A percentile compares a stretch with the other conserved stretches of the same genome.
These are phyloP conservation scores for Parapsyche elsis DNA, from an alignment of 1,140 invertebrate genomes.

Conservation along the genomic window DNA sequence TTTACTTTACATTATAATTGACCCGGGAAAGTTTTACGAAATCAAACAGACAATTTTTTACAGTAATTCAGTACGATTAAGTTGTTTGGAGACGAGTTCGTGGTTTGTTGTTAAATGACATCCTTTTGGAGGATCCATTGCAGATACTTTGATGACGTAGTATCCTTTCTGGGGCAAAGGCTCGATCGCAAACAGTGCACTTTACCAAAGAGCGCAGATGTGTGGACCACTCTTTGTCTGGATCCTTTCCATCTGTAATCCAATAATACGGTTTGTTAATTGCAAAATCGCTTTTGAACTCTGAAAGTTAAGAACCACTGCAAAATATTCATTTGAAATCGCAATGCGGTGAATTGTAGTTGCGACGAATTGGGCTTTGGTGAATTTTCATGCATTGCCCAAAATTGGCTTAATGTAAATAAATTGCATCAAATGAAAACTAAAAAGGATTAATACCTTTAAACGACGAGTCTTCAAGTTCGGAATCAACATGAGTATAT, in stretches of 20 bases:
- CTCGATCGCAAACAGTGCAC: slow-evolving; percentile 45
- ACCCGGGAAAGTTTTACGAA: neutral
- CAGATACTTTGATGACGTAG: slow-evolving; percentile 47
- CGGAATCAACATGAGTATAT: neutral
- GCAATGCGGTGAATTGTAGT: no score
- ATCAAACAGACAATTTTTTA: neutral
- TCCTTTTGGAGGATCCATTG: slow-evolving; percentile 44
- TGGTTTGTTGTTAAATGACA: neutral
- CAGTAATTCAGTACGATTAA: neutral
- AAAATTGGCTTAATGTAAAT: no score
- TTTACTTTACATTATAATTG: neutral
- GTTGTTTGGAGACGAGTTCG: neutral
- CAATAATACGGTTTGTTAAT: no score
- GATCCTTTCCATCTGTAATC: neutral
- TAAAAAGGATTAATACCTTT: neutral
- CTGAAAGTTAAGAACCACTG: no score
- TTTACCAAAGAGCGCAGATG: slow-evolving; percentile 50
- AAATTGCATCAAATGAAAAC: neutral
- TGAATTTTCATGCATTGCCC: no score
- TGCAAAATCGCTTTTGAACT: no score
- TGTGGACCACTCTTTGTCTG: slow-evolving; percentile 39
- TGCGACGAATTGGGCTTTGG: no score
- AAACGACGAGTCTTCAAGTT: neutral
- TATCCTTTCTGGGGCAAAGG: slow-evolving; percentile 50
- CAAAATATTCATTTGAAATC: no score